Evolutionary conservation across 2,888 invertebrate genomes (phyloP), one percentile per base, ranked within the genome.

Genomic region (Hyles lineata): DNA sequence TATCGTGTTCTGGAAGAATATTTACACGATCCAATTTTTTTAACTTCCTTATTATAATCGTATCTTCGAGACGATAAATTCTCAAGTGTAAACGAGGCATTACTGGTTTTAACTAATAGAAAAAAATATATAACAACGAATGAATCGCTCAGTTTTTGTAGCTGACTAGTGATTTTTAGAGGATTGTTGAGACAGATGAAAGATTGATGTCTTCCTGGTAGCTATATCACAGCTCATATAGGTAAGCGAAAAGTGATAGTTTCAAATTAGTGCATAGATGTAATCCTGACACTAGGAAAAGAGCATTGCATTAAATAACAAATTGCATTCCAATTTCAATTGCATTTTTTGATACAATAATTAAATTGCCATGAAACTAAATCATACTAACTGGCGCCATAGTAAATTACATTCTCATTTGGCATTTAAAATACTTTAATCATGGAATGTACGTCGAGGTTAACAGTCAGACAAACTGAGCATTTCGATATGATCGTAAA

Each of bases 171-270:
- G n/a, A 32, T 4, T 32, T 8, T 9, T 62, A 32, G 19, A 67
- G 23, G 35, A 43, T 43, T 43, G 15, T 43, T 43, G 11, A 11
- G 43, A 21, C 43, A 55, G 55, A 43, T 19, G 50, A 50, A 50
- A 67, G 23, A 50, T 67, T 50, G 62, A 67, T 23, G 67, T 67
- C 67, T 67, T 67, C 67, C 67, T 23, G 50, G 17, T 15, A 67
- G 23, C 8, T 5, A 17, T 23, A 43, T 23, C 15, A 17, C 50
- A 15, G 50, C 67, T 67, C 67, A 67, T 9, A 43, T 43, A 43
- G 43, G 15, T 43, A 43, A 43, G 43, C 15, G 21, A 15, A n/a
- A 43, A 19, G 55, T 55, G 21, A 63, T 43, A 35, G n/a, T 32
- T 62, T 62, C 62, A 35, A 32, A 5, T 55, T 43, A 43, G 15